Evolutionary conservation across 2,797 vertebrate species (phyloP), one percentile per base, ranked within the genome.

Genomic region (Mus spretus): DNA sequence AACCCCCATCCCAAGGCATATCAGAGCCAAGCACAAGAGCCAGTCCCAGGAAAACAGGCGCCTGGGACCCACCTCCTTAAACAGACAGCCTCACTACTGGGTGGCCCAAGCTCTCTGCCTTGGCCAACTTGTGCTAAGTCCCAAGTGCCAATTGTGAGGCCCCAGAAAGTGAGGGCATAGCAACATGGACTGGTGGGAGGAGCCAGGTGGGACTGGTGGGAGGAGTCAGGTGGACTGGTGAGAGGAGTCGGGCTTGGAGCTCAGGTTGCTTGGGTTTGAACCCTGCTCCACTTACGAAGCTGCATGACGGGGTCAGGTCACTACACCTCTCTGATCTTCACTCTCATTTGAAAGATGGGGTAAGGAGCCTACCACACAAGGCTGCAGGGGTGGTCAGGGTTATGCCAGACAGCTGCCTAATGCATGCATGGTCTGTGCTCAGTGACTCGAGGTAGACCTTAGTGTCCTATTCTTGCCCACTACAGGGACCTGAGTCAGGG

Each of bases 281-380:
- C 74, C 90, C 89, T 94, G 89, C 26, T 95, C 93, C 20, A 96
- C 89, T 95, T 94, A 97, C 37, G 22, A 2, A 44, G 96, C 40
- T 86, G 57, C 77, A 81, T 95, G 89, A 95, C 90, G 90, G 1
- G 2, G 63, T 40, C 34, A 84, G 55, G 88, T 95, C 90, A 95
- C 88, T 82, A 77, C 65, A 79, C 17, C 47, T 96, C 90, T 92
- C 61, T 89, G 93, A 89, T 74, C 78, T 77, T 37, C 3, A 70
- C 84, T 92, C 78, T 95, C 67, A 83, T 95, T 90, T 94, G 82
- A 70, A 97, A 97, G 96, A 94, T 1, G 40, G 70, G 91, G 20
- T 63, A 77, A 78, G 72, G 50, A 89, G 77, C 10, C 89, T 26
- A n/a, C 80, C 3, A 1, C 44, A 80, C 3, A 28, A 61, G 72